These are phyloP conservation scores for Drosophila incognita DNA, from an alignment of 2,888 invertebrate species.

Conservation along the genomic window DNA sequence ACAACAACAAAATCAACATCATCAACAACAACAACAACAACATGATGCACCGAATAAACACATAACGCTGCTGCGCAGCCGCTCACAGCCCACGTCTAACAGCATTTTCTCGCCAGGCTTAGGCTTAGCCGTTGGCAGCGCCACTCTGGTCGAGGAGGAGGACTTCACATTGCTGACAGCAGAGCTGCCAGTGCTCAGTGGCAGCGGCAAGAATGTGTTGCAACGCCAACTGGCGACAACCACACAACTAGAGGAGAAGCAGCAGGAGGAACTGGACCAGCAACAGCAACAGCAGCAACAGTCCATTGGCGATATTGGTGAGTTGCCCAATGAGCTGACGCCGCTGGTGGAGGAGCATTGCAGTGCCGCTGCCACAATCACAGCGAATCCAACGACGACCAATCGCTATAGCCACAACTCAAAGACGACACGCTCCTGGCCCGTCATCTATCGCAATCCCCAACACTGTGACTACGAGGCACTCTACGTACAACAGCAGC, in stretches of 20 bases:
- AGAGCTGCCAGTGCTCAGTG: slow-evolving; percentile 30
- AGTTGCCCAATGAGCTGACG: slow-evolving; percentile 78
- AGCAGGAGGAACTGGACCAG: slow-evolving; percentile 40
- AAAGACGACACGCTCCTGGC: slow-evolving; percentile 85
- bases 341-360: slow-evolving; percentile 69
- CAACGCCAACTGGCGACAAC: slow-evolving; percentile 79
- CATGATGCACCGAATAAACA: slow-evolving; percentile 70
- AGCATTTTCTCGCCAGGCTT: slow-evolving; percentile 83
- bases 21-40: slow-evolving; percentile 44
- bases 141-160: slow-evolving; percentile 83
- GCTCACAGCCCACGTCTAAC: slow-evolving; percentile 80
- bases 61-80: slow-evolving; percentile 74
- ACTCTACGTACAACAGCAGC: slow-evolving; percentile 77
- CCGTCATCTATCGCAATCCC: slow-evolving; percentile 85
- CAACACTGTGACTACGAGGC: slow-evolving; percentile 85
- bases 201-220: slow-evolving; percentile 72
- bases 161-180: slow-evolving; percentile 81
- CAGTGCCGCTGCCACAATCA: slow-evolving; percentile 46
- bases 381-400: slow-evolving; percentile 38
- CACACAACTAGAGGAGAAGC: slow-evolving; percentile 53
- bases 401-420: slow-evolving; percentile 83
- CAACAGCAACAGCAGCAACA: slow-evolving; percentile 50
- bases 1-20: slow-evolving; percentile 39
- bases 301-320: slow-evolving; percentile 45
- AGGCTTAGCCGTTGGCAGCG: slow-evolving; percentile 61